Conservation (phyloP, 2,113 vertebrate species). For the Perccottus glenii region DNA sequence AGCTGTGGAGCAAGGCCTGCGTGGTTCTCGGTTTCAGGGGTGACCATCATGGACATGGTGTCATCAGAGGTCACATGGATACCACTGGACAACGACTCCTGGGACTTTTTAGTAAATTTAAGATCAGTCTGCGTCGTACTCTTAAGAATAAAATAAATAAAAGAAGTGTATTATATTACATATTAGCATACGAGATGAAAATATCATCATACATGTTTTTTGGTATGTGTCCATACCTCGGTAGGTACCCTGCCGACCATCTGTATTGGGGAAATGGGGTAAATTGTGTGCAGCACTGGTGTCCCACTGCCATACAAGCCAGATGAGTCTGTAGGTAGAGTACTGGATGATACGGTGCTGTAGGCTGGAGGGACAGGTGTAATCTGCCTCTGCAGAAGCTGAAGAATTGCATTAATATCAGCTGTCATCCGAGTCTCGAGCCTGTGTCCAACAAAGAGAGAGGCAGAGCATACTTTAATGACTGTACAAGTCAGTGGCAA, state of each 20-base stretch:
- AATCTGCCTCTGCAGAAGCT: conserved; percentile 91
- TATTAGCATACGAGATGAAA: not conserved
- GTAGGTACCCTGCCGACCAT: conserved; percentile 52
- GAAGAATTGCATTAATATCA: conserved; percentile 90
- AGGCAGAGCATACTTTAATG: not conserved
- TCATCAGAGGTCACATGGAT: conserved; percentile 76
- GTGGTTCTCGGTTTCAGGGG: conserved; percentile 72
- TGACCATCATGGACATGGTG: conserved; percentile 56
- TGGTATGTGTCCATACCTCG: conserved; percentile 76
- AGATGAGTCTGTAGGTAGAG: conserved; percentile 67
- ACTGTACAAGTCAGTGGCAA: not conserved
- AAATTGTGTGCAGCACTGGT: conserved; percentile 69
- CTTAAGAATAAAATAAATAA: conserved; percentile 35
- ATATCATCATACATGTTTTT: not conserved
- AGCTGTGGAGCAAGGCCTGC: conserved; percentile 33
- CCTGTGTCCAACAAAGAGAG: conserved; percentile 67
- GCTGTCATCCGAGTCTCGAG: conserved; percentile 92
- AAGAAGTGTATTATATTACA: not conserved
- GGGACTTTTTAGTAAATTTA: conserved; percentile 74
- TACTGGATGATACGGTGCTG: conserved; percentile 81
- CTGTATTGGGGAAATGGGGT: conserved; percentile 55
- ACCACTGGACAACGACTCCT: conserved; percentile 77
- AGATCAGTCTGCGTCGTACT: conserved; percentile 68
- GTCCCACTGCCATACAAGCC: conserved; percentile 77
- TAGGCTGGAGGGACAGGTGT: conserved; percentile 86